Percentiles rank a stretch among this genome's conserved stretches.
Conservation (phyloP, 1,140 invertebrate genomes). For the Pseudoatta argentina region DNA sequence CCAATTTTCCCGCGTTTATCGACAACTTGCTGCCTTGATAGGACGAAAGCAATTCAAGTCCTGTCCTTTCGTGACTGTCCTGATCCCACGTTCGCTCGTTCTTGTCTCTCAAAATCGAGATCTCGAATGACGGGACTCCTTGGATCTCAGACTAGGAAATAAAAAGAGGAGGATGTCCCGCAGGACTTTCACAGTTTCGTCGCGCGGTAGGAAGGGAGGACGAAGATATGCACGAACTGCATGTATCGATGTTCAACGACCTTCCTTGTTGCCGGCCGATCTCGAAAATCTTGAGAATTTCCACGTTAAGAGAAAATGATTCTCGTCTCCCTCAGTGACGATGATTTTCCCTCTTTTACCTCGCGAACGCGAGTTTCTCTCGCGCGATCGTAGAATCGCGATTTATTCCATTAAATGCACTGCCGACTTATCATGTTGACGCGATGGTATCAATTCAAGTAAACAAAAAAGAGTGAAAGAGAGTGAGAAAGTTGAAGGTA, state of each 20-base stretch:
- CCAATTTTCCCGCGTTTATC: neutral
- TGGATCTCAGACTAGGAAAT: slow-evolving; percentile 49
- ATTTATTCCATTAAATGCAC: slow-evolving; percentile 67
- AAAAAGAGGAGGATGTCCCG: slow-evolving; percentile 13
- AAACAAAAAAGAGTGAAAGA: neutral
- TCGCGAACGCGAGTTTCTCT: slow-evolving; percentile 16
- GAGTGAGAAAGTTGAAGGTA: neutral
- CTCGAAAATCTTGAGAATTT: slow-evolving; percentile 50
- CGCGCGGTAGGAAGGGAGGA: neutral
- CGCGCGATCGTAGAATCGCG: slow-evolving; percentile 35
- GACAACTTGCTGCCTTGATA: slow-evolving; percentile 5
- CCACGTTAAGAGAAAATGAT: neutral
- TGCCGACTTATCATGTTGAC: slow-evolving; percentile 65
- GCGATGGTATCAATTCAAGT: slow-evolving; percentile 31
- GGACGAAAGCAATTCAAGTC: neutral
- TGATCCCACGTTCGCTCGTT: slow-evolving; percentile 17
- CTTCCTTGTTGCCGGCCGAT: slow-evolving; percentile 17
- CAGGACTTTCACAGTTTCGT: slow-evolving; percentile 19
- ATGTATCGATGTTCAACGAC: slow-evolving; percentile 4
- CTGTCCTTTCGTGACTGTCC: slow-evolving; percentile 19
- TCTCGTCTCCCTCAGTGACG: slow-evolving; percentile 16
- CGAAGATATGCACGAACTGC: neutral
- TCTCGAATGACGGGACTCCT: slow-evolving; percentile 23
- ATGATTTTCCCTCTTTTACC: slow-evolving; percentile 2
- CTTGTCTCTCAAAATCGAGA: slow-evolving; percentile 24